Evolutionary conservation across 2,797 vertebrate species (phyloP), one percentile per base, ranked within the genome.

Genomic region (Microcaecilia unicolor): DNA sequence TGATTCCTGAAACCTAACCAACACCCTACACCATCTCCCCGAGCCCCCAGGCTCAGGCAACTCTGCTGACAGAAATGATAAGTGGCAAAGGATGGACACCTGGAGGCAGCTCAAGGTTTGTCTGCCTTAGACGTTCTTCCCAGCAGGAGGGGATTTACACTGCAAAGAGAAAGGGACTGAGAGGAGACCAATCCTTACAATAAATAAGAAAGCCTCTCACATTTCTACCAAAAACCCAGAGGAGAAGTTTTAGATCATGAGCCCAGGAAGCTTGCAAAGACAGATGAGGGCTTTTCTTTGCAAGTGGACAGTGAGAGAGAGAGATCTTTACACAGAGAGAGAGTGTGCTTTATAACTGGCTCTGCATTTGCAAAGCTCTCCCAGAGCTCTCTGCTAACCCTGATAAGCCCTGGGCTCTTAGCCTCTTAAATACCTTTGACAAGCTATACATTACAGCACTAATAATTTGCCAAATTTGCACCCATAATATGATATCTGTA

Each of bases 391-490:
- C 76, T 80, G 76, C 76, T 77, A 76, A 75, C 78, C 73, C 78
- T 76, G 82, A 84, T 82, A 86, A 84, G 81, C 80, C 80, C 78
- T 72, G 74, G 79, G 81, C 80, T 74, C 80, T 80, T 71, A 80
- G 77, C 75, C 73, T 76, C 80, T 81, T 85, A 84, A 83, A 83
- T 80, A 80, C 76, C 77, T 80, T 71, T 85, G 83, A 85, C 83
- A 86, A 83, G 81, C 83, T 83, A 86, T 83, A 84, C 81, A 86
- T 86, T 84, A 86, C 77, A 76, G 79, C 73, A 74, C 84, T 84
- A 86, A 87, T 85, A 87, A 87, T 86, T 85, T 80, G 80, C 78
- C 83, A 88, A 87, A 90, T 89, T 86, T 87, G 82, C 74, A 74
- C 76, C 84, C 81, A 85, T 87, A 86, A 88, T 85, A 86, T 78